Percentiles rank a stretch among this genome's conserved stretches.
Evolutionary conservation across 2,797 vertebrate genomes (phyloP).

Genomic region (Pelochelys cantorii): DNA sequence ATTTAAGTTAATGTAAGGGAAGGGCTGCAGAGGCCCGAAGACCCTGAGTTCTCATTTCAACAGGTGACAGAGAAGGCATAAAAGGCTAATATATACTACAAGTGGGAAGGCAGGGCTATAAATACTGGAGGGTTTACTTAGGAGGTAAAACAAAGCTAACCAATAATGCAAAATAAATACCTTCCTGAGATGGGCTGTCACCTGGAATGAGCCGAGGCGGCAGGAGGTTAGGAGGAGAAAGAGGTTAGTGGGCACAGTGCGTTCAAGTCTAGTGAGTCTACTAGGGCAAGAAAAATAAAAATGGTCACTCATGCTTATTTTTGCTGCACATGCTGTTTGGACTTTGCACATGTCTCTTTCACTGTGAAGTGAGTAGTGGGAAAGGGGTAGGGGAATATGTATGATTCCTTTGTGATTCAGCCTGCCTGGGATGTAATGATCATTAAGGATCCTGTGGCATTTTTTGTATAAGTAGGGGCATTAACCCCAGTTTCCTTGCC

Average conservation of each 20-base stretch:
- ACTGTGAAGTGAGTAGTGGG: not conserved
- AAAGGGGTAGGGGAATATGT: not conserved
- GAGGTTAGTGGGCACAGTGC: accelerated
- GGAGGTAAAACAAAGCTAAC: constrained; percentile 73
- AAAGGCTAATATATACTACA: constrained; percentile 81
- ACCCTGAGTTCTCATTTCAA: constrained; percentile 84
- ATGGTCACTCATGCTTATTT: not conserved
- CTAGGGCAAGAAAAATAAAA: not conserved
- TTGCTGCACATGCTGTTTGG: not conserved
- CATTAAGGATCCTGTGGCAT: not conserved
- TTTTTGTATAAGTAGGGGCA: accelerated
- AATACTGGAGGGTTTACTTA: constrained; percentile 74
- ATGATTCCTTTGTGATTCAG: not conserved
- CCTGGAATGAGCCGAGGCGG: constrained; percentile 39
- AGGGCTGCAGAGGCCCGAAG: constrained; percentile 76
- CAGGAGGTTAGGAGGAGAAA: not conserved
- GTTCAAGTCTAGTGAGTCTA: not conserved
- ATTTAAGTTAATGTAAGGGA: constrained; percentile 86
- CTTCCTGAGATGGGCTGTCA: constrained; percentile 63
- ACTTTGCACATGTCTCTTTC: not conserved
- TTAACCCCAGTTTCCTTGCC: accelerated
- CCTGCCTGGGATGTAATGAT: accelerated
- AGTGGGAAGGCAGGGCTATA: constrained; percentile 72
- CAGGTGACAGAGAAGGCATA: constrained; percentile 88
- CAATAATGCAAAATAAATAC: constrained; percentile 75